Evolutionary conservation across 2,797 vertebrate species (phyloP).

Genomic region (Astyanax mexicanus): DNA sequence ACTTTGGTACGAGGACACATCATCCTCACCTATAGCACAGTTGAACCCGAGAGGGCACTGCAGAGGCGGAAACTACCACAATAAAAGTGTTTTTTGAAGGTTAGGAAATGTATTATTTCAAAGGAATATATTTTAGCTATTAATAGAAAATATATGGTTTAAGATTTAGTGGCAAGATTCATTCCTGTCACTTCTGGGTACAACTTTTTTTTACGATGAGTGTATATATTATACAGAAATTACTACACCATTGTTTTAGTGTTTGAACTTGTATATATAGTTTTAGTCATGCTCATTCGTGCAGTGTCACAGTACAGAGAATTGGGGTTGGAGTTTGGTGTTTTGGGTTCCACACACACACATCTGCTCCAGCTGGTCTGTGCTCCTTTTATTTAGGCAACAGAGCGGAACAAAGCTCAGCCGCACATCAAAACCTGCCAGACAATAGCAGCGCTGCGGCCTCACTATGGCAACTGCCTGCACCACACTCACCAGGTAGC

Average conservation of each 20-base stretch:
- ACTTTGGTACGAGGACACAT: too few relatives aligned
- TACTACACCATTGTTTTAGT: neutral
- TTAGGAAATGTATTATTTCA: too few relatives aligned
- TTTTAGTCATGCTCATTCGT: neutral
- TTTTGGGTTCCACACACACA: constrained; percentile 18
- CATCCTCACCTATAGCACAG: too few relatives aligned
- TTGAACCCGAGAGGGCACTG: too few relatives aligned
- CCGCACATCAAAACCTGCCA: constrained; percentile 30
- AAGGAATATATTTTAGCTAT: too few relatives aligned
- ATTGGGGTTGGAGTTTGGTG: constrained; percentile 6
- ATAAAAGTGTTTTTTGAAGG: too few relatives aligned
- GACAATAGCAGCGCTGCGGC: constrained; percentile 27
- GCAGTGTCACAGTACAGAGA: constrained; percentile 3
- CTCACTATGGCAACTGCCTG: constrained; percentile 17
- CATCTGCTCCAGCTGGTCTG: constrained; percentile 42
- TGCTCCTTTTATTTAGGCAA: constrained; percentile 39
- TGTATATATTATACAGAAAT: neutral
- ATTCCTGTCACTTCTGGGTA: too few relatives aligned
- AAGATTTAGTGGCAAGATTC: too few relatives aligned
- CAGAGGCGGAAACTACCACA: too few relatives aligned
- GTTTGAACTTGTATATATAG: neutral
- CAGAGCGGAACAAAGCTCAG: constrained; percentile 35
- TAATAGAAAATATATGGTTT: too few relatives aligned
- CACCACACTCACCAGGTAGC: constrained; percentile 29
- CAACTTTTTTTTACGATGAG: too few relatives aligned